These are phyloP conservation scores for Pristionchus mayeri DNA, from an alignment of 2,888 invertebrate species.

Conservation along the genomic window DNA sequence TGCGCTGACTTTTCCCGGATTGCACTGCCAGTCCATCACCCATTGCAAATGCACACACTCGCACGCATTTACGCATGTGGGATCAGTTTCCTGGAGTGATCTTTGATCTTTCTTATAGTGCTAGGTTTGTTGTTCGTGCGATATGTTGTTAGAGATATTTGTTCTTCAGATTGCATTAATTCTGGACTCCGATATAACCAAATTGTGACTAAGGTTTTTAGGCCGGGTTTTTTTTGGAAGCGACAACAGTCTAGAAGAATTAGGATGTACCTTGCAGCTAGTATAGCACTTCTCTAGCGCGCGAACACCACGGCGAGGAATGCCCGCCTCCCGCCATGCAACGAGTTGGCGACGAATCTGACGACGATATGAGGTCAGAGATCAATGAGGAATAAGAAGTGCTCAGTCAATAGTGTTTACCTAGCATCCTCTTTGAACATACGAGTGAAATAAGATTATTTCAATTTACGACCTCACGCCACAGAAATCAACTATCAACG, in stretches of 20 bases:
- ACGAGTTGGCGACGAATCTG: conserved; percentile 68
- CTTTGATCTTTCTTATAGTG: not conserved
- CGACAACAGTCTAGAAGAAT: too few relatives aligned
- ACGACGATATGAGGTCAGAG: not conserved
- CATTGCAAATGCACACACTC: conserved; percentile 71
- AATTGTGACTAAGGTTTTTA: too few relatives aligned
- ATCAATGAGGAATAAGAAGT: not conserved
- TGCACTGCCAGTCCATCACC: conserved; percentile 71
- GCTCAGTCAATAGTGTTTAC: too few relatives aligned
- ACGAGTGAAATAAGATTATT: too few relatives aligned
- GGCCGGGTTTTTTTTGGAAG: too few relatives aligned
- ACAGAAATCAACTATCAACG: too few relatives aligned
- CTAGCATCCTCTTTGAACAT: too few relatives aligned
- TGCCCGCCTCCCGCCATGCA: conserved; percentile 65
- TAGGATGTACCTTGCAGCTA: conserved; percentile 55
- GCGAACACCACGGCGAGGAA: conserved; percentile 61
- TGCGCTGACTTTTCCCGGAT: conserved; percentile 62
- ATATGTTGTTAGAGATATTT: too few relatives aligned
- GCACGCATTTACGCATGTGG: conserved; percentile 67
- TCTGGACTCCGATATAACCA: too few relatives aligned
- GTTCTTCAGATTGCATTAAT: too few relatives aligned
- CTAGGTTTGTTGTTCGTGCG: too few relatives aligned
- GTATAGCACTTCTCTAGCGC: conserved; percentile 64
- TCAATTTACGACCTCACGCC: too few relatives aligned
- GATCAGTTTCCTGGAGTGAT: conserved; percentile 47